Evolutionary conservation across 2,888 invertebrate species (phyloP), one percentile per base, ranked within the genome.

Genomic region (Panorpa germanica): DNA sequence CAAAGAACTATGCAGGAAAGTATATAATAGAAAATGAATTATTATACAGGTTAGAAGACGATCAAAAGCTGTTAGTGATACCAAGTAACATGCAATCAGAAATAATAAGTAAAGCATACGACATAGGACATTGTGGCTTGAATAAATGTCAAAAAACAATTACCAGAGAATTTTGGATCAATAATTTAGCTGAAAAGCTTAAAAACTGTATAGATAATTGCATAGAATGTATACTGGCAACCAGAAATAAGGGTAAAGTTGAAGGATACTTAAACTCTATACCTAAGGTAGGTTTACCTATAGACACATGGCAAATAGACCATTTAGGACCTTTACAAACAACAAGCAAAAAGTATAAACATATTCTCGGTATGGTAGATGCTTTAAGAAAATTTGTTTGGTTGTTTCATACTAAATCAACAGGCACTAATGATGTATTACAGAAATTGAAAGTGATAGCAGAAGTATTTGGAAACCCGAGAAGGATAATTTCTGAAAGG

Each of bases 361-460:
- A 34, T 27, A 9, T 34, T 8, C 25, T 34, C 14, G 31, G 15
- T 10, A 20, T 32, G 4, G 22, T 30, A 14, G 34, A 34, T 15
- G 34, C n/a, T 8, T 34, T 34, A 13, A 21, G 25, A 2, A 34
- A 34, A 28, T 32, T 24, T 15, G 16, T 24, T 3, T 27, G 25
- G 26, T 19, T 34, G 9, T 29, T 20, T 12, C 20, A 29, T 4
- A 29, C 29, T n/a, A 33, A 33, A 15, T n/a, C 28, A 3, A 19
- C 29, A 12, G 5, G 12, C 6, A 15, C 29, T 4, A 18, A 31
- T 18, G 34, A 34, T 12, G 28, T 16, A 2, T 21, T 25, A 11
- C 10, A 27, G 5, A 21, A 19, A 19, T 28, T 34, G 9, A 28
- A 31, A 14, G n/a, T 2, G 3, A 14, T 24, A 12, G 15, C 15